Base-by-base conservation (phyloP, 2,113 vertebrate species). In the Synchiropus splendidus region DNA sequence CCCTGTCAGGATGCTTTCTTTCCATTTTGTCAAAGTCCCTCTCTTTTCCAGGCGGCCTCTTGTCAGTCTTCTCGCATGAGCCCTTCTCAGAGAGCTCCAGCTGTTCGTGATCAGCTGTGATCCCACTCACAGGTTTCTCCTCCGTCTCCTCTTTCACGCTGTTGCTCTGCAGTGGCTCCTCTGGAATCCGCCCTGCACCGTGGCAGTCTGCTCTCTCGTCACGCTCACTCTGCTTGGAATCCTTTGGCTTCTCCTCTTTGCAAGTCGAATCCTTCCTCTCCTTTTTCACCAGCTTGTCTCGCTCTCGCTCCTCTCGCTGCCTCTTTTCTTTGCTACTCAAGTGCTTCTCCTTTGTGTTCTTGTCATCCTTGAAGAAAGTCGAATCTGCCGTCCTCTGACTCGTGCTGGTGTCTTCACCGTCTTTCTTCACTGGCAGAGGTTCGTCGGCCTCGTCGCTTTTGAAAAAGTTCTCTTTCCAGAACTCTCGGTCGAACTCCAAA, bases 401-500 rank as follows among this genome's bases (percentile, higher is more conserved):
- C 1, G 70, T 74, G 56, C 82, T 50, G 38, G 77, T 67, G 45
- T 89, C 89, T 13, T 86, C 84, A 3, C 64, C 61, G 39, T 97
- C 92, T 12, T 65, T 67, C 70, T 77, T 91, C 21, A 48, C 58
- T 64, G 82, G 70, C 54, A 81, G 61, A 0, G 39, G 42, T 41
- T 99, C 92, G 50, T 94, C 91, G 1, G 83, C 87, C 72, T 98
- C 95, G 78, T 98, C 95, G 62, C 88, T 97, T 87, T 97, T 97
- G 82, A 99, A 99, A 74, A 99, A 99, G 61, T 99, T 98, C 37
- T 98, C 94, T 77, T 99, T 99, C 95, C 95, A 99, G 79, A 98
- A 99, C 79, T 99, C 95, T 75, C 94, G 83, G 78, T 99, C 95
- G 78, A 99, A 99, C 68, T 99, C 95, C 54, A 91, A 47, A 80